Base-by-base conservation (phyloP, 2,888 invertebrate species). In the Idaea dimidiata region DNA sequence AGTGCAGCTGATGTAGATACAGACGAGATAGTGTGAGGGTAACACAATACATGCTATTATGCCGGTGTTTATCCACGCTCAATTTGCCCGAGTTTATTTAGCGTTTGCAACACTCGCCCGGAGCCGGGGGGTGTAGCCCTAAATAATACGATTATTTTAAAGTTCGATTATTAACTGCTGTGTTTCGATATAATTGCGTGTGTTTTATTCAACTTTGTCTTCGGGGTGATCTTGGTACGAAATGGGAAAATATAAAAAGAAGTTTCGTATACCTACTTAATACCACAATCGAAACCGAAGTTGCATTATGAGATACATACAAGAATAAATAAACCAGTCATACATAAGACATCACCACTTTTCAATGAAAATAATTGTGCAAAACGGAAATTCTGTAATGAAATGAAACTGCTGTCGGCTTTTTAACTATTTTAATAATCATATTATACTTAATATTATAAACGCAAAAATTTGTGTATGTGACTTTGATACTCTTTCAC, bases 21-120 rank as follows among this genome's bases (percentile, higher is more conserved):
- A 54, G 61, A 67, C 68, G 72, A 70, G 70, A 65, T 56, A 56
- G 18, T 43, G 67, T 72, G 71, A 77, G 78, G 73, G 76, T 83
- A 87, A 87, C 84, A 91, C 90, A 91, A 91, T 90, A 85, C 85
- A 65, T 43, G 77, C 87, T 88, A 90, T 91, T 90, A 90, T 91
- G 79, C 72, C 81, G 77, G 75, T 91, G 89, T 91, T 91, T 89
- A 86, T 87, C 81, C 89, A 90, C 89, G 91, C 88, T 89, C 91
- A 91, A 91, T 92, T 92, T 91, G 91, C 88, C 72, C 77, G 77
- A 81, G 90, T 91, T 90, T 90, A 88, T 90, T 87, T 83, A 85
- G 83, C 79, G 79, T 74, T 89, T 84, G 87, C 88, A 86, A 89
- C 89, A 88, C 78, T 82, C 73, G 72, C 75, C 70, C 67, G 68